Evolutionary conservation across 2,113 vertebrate genomes (phyloP).

Genomic region (Python bivittatus): DNA sequence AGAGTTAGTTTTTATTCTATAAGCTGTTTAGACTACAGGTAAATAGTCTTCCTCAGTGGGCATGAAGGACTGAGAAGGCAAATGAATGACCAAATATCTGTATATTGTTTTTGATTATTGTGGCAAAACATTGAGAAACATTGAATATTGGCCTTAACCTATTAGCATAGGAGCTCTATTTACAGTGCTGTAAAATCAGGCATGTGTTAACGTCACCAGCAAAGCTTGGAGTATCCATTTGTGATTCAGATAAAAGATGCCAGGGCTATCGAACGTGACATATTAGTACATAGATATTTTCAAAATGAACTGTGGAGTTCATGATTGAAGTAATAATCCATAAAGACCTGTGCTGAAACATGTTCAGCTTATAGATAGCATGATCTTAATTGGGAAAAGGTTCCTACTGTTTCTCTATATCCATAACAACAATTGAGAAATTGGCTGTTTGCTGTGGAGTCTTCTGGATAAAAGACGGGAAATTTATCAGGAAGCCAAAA

Average conservation of each 20-base stretch:
- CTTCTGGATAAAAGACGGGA: not conserved
- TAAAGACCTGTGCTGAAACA: not conserved
- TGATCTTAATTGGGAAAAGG: not conserved
- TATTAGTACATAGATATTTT: not conserved
- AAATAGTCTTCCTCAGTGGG: not conserved
- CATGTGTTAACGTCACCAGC: not conserved
- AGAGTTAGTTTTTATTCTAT: not conserved
- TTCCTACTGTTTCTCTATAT: not conserved
- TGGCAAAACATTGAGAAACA: not conserved
- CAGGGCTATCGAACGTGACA: not conserved
- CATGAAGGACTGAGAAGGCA: not conserved
- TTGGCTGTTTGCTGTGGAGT: not conserved
- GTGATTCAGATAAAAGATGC: not conserved
- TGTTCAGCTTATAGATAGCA: not conserved
- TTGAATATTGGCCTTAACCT: not conserved
- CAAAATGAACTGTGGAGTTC: not conserved
- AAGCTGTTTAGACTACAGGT: not conserved
- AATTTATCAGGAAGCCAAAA: not conserved
- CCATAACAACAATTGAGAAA: not conserved
- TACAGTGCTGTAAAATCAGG: not conserved
- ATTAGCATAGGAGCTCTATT: not conserved
- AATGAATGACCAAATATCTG: not conserved
- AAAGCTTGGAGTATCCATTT: not conserved
- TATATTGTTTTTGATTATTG: not conserved
- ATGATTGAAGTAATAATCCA: not conserved